These are phyloP conservation scores for Achroia grisella DNA, from an alignment of 1,140 invertebrate genomes.

Conservation along the genomic window DNA sequence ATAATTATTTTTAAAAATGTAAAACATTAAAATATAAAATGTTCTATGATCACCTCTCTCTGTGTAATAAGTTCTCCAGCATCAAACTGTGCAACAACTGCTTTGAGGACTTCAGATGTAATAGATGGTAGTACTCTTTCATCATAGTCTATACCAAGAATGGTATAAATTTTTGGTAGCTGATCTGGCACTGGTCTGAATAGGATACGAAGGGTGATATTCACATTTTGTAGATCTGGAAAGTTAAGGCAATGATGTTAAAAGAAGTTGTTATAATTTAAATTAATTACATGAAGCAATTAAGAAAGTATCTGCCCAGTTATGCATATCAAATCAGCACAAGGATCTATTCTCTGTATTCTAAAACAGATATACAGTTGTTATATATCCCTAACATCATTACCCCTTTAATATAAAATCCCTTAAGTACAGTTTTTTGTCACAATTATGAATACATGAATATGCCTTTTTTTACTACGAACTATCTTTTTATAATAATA, in stretches of 20 bases:
- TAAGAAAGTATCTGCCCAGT: too few relatives aligned
- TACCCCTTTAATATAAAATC: too few relatives aligned
- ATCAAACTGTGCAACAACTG: constrained; percentile 99
- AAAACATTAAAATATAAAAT: constrained; percentile 2
- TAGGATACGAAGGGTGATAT: constrained; percentile 98
- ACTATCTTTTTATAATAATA: too few relatives aligned
- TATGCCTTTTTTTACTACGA: too few relatives aligned
- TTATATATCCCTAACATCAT: too few relatives aligned
- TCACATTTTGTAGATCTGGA: constrained; percentile 99
- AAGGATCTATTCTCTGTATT: too few relatives aligned
- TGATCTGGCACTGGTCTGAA: constrained; percentile 94
- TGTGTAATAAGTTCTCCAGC: constrained; percentile 99
- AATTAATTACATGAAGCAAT: too few relatives aligned
- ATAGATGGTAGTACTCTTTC: constrained; percentile 99
- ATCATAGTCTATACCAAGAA: constrained; percentile 98
- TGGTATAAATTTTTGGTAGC: constrained; percentile 95
- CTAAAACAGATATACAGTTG: too few relatives aligned
- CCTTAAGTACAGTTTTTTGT: too few relatives aligned
- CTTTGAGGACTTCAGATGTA: constrained; percentile 98
- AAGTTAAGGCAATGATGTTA: constrained; percentile 12
- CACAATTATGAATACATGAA: too few relatives aligned
- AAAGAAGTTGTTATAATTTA: neutral
- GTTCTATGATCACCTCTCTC: constrained; percentile 80
- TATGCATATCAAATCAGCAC: too few relatives aligned
- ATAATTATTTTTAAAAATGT: neutral